Evolutionary conservation across 2,797 vertebrate species (phyloP).

Genomic region (Tokudaia tokunoshimensis): DNA sequence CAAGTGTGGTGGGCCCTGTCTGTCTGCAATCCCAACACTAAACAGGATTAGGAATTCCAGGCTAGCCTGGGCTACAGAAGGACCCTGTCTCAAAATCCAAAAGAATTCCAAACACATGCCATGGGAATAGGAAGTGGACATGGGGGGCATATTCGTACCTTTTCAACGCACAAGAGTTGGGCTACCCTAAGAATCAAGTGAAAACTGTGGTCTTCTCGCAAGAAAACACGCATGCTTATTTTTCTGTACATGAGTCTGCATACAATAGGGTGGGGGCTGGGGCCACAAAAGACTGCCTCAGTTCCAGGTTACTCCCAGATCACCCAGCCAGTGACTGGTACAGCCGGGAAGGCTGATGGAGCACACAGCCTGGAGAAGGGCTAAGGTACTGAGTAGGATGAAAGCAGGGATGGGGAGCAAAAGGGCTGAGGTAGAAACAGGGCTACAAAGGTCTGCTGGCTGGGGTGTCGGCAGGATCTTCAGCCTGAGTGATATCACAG

Average conservation of each 20-base stretch:
- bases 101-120: neutral
- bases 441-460: neutral
- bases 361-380: neutral
- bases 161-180: neutral
- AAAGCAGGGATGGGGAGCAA: neutral
- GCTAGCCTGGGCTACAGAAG: neutral
- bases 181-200: neutral
- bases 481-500: neutral
- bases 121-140: neutral
- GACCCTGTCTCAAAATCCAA: neutral
- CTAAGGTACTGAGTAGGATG: neutral
- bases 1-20: neutral
- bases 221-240: neutral
- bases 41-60: neutral
- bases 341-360: neutral
- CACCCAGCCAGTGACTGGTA: neutral
- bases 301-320: too few species aligned
- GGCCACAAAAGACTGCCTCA: neutral
- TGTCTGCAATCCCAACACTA: neutral
- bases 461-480: neutral
- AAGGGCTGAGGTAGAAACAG: neutral
- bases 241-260: neutral
- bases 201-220: neutral
- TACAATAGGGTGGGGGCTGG: accelerated
- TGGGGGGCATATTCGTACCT: neutral